Evolutionary conservation across 1,140 invertebrate species (phyloP).

Genomic region (Ruditapes philippinarum): DNA sequence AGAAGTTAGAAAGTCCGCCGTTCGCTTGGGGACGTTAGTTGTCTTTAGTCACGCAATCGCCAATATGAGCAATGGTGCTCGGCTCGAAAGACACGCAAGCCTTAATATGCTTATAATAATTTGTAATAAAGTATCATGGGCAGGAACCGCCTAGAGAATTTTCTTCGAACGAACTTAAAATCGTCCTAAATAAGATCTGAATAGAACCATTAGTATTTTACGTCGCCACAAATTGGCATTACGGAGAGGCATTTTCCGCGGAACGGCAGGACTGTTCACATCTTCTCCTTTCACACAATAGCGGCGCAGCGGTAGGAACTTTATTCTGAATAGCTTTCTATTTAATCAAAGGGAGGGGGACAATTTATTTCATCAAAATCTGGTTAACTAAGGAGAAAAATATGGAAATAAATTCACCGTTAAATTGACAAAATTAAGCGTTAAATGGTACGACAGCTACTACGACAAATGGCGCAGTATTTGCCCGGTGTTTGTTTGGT

Average conservation of each 20-base stretch:
- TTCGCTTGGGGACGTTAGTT: conserved; percentile 28
- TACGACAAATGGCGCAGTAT: conserved; percentile 48
- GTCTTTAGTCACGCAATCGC: conserved; percentile 26
- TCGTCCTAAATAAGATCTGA: conserved; percentile 73
- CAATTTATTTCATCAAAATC: conserved; percentile 62
- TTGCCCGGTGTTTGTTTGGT: background rate
- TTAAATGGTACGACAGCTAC: conserved; percentile 37
- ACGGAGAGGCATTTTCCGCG: conserved; percentile 13
- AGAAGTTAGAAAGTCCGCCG: conserved; percentile 41
- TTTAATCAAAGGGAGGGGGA: conserved; percentile 20
- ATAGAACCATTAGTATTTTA: conserved; percentile 72
- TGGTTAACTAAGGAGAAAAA: conserved; percentile 65
- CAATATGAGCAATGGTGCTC: conserved; percentile 34
- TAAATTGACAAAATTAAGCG: conserved; percentile 60
- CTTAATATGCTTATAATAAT: conserved; percentile 79
- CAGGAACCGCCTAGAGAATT: conserved; percentile 57
- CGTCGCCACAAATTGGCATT: conserved; percentile 12
- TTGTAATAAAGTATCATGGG: conserved; percentile 76
- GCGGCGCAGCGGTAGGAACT: conserved; percentile 32
- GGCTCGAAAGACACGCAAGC: conserved; percentile 69
- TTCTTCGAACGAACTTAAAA: conserved; percentile 69
- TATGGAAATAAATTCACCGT: conserved; percentile 65
- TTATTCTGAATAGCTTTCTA: conserved; percentile 17
- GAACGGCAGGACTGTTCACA: background rate
- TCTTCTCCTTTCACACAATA: background rate